These are phyloP conservation scores for Diadromus collaris DNA, from an alignment of 2,888 invertebrate genomes.

Conservation along the genomic window DNA sequence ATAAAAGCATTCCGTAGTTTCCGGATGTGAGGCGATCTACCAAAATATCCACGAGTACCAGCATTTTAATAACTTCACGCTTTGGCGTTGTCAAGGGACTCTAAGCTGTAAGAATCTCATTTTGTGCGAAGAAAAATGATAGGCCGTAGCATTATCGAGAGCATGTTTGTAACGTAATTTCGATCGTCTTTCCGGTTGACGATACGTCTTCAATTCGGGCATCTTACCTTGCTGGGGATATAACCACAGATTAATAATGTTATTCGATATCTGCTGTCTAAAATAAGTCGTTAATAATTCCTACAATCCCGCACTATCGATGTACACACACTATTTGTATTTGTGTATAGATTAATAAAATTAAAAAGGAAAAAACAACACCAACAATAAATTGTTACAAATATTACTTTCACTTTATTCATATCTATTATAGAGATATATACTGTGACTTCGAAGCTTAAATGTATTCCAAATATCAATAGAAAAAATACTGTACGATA, in stretches of 20 bases:
- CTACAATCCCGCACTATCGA: conserved; percentile 51
- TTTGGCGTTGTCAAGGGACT: conserved; percentile 12
- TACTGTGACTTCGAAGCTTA: conserved; percentile 14
- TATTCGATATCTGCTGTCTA: conserved; percentile 45
- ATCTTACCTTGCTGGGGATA: conserved; percentile 40
- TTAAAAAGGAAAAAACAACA: conserved; percentile 8
- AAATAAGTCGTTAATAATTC: conserved; percentile 47
- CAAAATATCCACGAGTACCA: background rate
- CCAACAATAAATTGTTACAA: conserved; percentile 35
- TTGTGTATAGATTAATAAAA: conserved; percentile 55
- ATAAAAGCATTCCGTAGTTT: conserved; percentile 51
- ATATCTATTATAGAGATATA: conserved; percentile 1
- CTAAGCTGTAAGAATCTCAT: conserved; percentile 18
- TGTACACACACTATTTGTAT: conserved; percentile 51
- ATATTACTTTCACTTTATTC: background rate
- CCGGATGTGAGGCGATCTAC: conserved; percentile 16
- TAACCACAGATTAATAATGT: conserved; percentile 45
- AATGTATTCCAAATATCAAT: conserved; percentile 20
- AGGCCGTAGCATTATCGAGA: conserved; percentile 24
- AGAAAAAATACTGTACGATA: conserved; percentile 48
- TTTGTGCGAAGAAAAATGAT: conserved; percentile 31
- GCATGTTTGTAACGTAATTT: conserved; percentile 31
- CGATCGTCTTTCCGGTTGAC: conserved; percentile 12
- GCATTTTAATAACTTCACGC: background rate
- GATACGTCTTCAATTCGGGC: conserved; percentile 22